Conservation (phyloP, 2,113 vertebrate genomes). For the Clinocottus analis region DNA sequence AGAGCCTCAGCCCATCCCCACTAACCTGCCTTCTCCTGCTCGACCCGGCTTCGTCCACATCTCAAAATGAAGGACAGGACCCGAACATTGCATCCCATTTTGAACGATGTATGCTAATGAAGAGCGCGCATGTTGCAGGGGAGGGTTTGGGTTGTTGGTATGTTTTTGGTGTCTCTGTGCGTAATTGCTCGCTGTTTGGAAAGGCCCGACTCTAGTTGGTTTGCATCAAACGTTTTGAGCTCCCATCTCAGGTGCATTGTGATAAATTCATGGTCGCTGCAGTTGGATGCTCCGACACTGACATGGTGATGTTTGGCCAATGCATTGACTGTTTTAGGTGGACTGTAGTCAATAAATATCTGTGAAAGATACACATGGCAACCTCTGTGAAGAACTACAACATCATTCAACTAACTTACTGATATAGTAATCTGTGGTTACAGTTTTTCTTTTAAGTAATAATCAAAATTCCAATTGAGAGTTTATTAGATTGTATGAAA, state of each 20-base stretch:
- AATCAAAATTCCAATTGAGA: no score
- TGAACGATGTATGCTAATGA: constrained; percentile 65
- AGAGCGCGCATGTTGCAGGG: background rate
- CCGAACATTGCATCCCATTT: constrained; percentile 32
- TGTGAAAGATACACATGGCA: no score
- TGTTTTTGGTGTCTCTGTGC: constrained; percentile 2
- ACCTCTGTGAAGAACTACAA: background rate
- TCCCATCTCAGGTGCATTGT: constrained; percentile 26
- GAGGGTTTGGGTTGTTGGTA: constrained; percentile 17
- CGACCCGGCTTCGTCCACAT: constrained; percentile 43
- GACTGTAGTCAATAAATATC: no score
- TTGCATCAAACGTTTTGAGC: constrained; percentile 10
- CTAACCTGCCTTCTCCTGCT: constrained; percentile 60
- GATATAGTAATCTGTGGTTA: background rate
- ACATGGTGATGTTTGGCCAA: constrained; percentile 10
- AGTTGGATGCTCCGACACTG: constrained; percentile 16
- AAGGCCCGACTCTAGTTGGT: constrained; percentile 5
- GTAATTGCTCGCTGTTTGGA: constrained; percentile 28
- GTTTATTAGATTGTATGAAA: no score
- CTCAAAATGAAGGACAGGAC: constrained; percentile 66
- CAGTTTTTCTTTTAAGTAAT: no score
- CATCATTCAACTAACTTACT: background rate
- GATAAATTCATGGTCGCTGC: constrained; percentile 9
- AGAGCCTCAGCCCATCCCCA: constrained; percentile 52
- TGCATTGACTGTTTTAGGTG: constrained; percentile 3